These are phyloP conservation scores for Toxotes chatareus DNA, from an alignment of 2,113 vertebrate species.

Conservation along the genomic window DNA sequence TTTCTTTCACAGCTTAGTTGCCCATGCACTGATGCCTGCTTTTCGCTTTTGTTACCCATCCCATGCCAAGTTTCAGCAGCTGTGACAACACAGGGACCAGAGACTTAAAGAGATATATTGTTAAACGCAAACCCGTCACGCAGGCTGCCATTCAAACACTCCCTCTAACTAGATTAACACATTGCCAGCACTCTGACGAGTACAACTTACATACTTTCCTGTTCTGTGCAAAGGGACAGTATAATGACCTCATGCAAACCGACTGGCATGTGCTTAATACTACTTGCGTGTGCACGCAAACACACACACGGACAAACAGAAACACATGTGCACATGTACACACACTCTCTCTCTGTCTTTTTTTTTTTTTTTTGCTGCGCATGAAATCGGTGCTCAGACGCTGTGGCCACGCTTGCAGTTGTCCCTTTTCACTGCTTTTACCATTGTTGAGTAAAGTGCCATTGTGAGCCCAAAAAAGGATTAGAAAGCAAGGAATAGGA, in stretches of 20 bases:
- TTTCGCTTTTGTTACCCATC: slow-evolving; percentile 49
- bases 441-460: slow-evolving; percentile 72
- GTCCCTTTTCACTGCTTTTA: slow-evolving; percentile 73
- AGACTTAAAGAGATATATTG: slow-evolving; percentile 75
- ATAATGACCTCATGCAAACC: slow-evolving; percentile 62
- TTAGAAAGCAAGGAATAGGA: slow-evolving; percentile 72
- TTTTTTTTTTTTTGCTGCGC: slow-evolving; percentile 36
- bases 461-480: slow-evolving; percentile 78
- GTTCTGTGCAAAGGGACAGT: slow-evolving; percentile 27
- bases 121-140: slow-evolving; percentile 68
- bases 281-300: slow-evolving; percentile 14
- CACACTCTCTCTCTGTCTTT: not conserved
- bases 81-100: slow-evolving; percentile 73
- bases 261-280: slow-evolving; percentile 61
- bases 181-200: slow-evolving; percentile 53
- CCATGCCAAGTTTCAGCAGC: slow-evolving; percentile 74
- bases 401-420: slow-evolving; percentile 75
- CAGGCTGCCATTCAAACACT: slow-evolving; percentile 65
- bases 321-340: slow-evolving; percentile 24
- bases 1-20: slow-evolving; percentile 35
- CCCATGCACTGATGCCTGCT: slow-evolving; percentile 46
- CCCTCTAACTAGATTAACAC: slow-evolving; percentile 74
- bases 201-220: slow-evolving; percentile 59
- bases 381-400: slow-evolving; percentile 81
- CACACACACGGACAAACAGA: slow-evolving; percentile 6